Base-by-base conservation (phyloP, 2,113 vertebrate genomes). In the Anoura caudifer region DNA sequence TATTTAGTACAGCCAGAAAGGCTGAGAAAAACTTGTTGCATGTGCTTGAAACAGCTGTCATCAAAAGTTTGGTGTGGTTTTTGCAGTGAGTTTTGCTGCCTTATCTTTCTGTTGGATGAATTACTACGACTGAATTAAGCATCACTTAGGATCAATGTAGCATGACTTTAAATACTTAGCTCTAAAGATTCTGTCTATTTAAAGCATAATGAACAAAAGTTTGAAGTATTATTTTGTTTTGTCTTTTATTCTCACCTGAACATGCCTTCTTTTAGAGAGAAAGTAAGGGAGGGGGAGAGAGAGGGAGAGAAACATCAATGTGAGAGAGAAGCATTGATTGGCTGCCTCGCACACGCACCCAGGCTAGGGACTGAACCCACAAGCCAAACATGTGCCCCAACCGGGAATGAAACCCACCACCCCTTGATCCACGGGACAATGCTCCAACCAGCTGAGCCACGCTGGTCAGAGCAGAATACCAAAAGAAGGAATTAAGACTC, bases 21-120 rank as follows among this genome's bases (percentile, higher is more conserved):
- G 33, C 77, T 75, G 73, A 97, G 54, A 67, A 97, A 91, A 98
- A 41, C 72, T 95, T 75, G 59, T 96, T 95, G 96, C 80, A 93
- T 94, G 28, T 90, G 83, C 75, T 95, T 56, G 89, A 45, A 92
- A 94, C 93, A 83, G 5, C 88, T 96, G 81, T 97, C 50, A 33
- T 86, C 19, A 10, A 86, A 92, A 7, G 80, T 95, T 93, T 85
- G 88, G 79, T 93, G 92, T 93, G 85, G 28, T 67, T 54, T 56
- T 79, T 72, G 15, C 33, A 45, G 6, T 85, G 72, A 45, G 22
- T 79, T 91, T 92, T 70, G 45, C 63, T 59, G 33, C 33, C 4
- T 15, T 72, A 1, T 72, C 56, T 82, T 95, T 79, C 65, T n/a
- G 11, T 69, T 79, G 67, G 72, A 69, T 82, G 54, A 82, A 33